phyloP scores from a whole-genome alignment of 2,113 vertebrate genomes.

The Acrocephalus kingi region DNA sequence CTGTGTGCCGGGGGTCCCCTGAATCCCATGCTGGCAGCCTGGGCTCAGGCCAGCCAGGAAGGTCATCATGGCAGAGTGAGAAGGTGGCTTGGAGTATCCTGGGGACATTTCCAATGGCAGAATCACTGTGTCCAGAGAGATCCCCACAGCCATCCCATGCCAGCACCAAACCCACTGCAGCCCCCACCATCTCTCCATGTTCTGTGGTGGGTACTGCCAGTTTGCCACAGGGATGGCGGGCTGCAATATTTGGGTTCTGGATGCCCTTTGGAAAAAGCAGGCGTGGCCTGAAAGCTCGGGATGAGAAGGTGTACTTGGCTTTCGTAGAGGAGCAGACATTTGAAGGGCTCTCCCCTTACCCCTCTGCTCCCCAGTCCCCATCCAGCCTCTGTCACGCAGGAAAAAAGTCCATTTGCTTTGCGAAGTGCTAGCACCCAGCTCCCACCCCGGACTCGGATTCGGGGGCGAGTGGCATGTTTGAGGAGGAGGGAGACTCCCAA shows the following conservation, averaged over 20 bases:
- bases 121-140: not conserved
- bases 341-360: not conserved
- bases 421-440: not conserved
- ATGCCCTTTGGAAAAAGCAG: not conserved
- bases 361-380: not conserved
- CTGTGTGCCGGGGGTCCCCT: fast-evolving
- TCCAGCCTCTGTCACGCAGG: fast-evolving
- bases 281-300: not conserved
- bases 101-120: not conserved
- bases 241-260: fast-evolving
- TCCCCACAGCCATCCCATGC: fast-evolving
- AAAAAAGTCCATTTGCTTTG: not conserved
- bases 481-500: not conserved
- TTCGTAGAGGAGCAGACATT: not conserved
- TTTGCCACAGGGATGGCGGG: not conserved
- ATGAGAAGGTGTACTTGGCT: not conserved
- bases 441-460: fast-evolving
- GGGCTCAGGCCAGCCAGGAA: not conserved
- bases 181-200: fast-evolving
- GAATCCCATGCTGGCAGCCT: not conserved
- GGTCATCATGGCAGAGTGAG: not conserved
- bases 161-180: fast-evolving
- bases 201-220: fast-evolving
- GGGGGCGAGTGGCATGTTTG: not conserved
- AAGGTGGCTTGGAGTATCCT: not conserved